phyloP scores from a whole-genome alignment of 2,888 invertebrate species.

The Brenthis hecate region DNA sequence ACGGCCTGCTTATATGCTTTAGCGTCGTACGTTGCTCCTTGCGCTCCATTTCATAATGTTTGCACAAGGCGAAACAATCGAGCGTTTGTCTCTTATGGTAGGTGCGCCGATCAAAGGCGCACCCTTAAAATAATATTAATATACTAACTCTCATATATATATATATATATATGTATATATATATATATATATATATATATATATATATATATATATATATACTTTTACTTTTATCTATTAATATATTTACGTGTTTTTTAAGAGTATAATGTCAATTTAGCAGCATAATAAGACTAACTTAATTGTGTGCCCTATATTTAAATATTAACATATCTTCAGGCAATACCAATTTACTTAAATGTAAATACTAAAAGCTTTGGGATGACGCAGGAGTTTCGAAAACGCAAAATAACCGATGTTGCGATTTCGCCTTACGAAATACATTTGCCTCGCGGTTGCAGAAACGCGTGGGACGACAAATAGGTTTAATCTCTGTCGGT shows the following conservation, averaged over 20 bases:
- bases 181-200: slow-evolving; percentile 2
- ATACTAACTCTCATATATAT: neutral
- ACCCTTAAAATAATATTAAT: slow-evolving; percentile 29
- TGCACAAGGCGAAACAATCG: slow-evolving; percentile 66
- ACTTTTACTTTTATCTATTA: neutral
- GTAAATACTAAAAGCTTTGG: slow-evolving; percentile 62
- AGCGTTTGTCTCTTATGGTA: slow-evolving; percentile 56
- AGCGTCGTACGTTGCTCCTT: slow-evolving; percentile 63
- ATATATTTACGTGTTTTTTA: neutral
- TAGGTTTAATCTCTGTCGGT: slow-evolving; percentile 71
- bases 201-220: slow-evolving; percentile 4
- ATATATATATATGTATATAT: slow-evolving; percentile 9
- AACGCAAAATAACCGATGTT: slow-evolving; percentile 80
- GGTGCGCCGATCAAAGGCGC: slow-evolving; percentile 42
- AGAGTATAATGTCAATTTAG: neutral
- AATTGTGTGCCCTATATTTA: slow-evolving; percentile 7
- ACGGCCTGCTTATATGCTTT: slow-evolving; percentile 58
- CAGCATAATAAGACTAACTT: neutral
- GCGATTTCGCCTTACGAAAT: slow-evolving; percentile 79
- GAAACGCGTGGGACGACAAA: slow-evolving; percentile 78
- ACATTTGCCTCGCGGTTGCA: slow-evolving; percentile 72
- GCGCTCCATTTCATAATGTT: slow-evolving; percentile 75
- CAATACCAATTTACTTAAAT: slow-evolving; percentile 38
- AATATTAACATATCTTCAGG: slow-evolving; percentile 23
- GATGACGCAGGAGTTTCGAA: slow-evolving; percentile 80